Conservation (phyloP, 2,797 vertebrate species). For the Molothrus ater region DNA sequence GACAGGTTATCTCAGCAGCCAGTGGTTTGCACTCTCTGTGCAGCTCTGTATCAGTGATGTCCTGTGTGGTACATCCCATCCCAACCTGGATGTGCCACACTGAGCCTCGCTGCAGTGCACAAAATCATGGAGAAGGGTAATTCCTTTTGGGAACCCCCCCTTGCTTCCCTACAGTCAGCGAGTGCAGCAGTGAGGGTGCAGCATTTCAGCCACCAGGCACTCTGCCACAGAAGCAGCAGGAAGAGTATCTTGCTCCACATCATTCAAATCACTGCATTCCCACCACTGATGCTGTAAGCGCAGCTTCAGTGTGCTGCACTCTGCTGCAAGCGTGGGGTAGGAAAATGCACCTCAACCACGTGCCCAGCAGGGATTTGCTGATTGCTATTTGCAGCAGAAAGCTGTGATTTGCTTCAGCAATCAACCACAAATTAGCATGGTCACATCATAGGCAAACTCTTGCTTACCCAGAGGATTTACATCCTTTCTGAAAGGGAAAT, state of each 20-base stretch:
- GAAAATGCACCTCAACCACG: slow-evolving; percentile 7
- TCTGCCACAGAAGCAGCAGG: background rate
- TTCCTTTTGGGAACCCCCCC: background rate
- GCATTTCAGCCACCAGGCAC: background rate
- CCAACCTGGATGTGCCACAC: rapidly evolving
- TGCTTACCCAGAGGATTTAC: background rate
- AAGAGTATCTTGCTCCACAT: background rate
- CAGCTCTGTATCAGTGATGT: background rate
- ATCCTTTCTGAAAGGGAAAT: background rate
- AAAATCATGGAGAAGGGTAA: background rate
- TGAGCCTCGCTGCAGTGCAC: background rate
- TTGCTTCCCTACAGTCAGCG: background rate
- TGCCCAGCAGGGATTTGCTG: background rate
- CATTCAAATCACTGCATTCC: background rate
- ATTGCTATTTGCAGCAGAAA: slow-evolving; percentile 53
- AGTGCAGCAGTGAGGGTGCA: background rate
- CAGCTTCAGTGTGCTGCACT: background rate
- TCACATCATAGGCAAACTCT: background rate
- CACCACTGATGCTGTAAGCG: background rate
- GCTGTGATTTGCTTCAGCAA: slow-evolving; percentile 26
- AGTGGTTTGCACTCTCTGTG: background rate
- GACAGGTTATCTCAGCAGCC: background rate
- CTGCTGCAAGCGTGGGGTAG: background rate
- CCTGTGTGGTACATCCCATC: background rate
- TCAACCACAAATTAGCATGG: background rate